These are phyloP conservation scores for Periophthalmus magnuspinnatus DNA, from an alignment of 2,797 vertebrate genomes.

Conservation along the genomic window DNA sequence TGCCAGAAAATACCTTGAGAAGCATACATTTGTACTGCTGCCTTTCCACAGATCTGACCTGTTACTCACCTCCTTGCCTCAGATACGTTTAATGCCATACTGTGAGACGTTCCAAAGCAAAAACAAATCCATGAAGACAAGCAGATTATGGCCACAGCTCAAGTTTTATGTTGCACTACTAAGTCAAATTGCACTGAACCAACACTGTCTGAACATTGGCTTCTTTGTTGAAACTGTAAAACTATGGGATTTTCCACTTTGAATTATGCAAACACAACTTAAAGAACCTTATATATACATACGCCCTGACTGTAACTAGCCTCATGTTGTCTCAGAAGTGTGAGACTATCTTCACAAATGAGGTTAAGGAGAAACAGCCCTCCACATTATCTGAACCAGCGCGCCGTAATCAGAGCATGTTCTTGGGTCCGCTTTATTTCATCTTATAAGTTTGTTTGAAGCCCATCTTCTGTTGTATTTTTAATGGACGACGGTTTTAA, in stretches of 20 bases:
- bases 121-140: no score
- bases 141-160: no score
- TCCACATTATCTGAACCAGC: constrained; percentile 41
- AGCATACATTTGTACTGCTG: no score
- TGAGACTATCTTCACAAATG: neutral
- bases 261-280: neutral
- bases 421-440: constrained; percentile 35
- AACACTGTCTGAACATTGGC: neutral
- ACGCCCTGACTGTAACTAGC: neutral
- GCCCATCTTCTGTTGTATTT: constrained; percentile 65
- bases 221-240: neutral
- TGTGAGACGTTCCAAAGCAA: no score
- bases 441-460: constrained; percentile 59
- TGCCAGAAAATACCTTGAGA: no score
- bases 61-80: no score
- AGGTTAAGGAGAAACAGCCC: constrained; percentile 21
- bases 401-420: constrained; percentile 40
- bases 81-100: no score
- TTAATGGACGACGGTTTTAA: constrained; percentile 51
- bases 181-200: no score
- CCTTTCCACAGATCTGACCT: no score
- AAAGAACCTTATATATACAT: neutral
- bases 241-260: neutral
- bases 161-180: no score
- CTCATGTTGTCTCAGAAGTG: constrained; percentile 1